phyloP scores from a whole-genome alignment of 2,888 invertebrate species.

The Synergus itoensis region DNA sequence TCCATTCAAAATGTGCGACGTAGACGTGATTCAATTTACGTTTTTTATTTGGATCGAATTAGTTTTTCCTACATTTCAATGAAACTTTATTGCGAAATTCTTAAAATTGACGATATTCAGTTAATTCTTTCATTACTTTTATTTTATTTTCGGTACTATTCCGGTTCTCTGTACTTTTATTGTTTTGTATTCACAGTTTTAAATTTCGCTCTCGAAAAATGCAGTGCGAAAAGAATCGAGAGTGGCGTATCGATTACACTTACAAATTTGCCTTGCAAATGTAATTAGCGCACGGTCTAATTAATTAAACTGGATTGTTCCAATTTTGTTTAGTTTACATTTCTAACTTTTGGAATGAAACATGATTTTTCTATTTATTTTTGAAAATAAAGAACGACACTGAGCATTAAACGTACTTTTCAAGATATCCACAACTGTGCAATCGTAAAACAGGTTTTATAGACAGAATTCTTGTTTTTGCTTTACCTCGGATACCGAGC shows the following conservation, averaged over 20 bases:
- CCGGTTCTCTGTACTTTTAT: neutral
- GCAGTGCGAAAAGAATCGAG: neutral
- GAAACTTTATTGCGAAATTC: no score
- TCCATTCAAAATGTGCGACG: no score
- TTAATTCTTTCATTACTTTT: no score
- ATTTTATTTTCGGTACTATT: neutral
- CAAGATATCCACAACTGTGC: neutral
- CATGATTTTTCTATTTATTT: no score
- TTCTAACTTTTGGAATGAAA: no score
- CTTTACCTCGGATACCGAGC: neutral
- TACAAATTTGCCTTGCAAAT: conserved; percentile 56
- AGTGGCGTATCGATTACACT: neutral
- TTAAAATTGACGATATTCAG: no score
- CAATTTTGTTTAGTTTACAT: no score
- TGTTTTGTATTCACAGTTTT: neutral
- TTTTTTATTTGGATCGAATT: neutral
- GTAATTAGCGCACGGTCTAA: conserved; percentile 51
- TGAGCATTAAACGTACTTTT: neutral
- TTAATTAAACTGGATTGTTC: conserved; percentile 14
- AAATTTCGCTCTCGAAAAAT: conserved; percentile 13
- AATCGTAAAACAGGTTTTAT: conserved; percentile 3
- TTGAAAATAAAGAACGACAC: neutral
- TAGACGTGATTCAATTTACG: no score
- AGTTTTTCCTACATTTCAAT: no score
- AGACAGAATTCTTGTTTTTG: neutral